A percentile compares a stretch with the other conserved stretches of the same genome.
phyloP scores from a whole-genome alignment of 2,113 vertebrate genomes.

The Rhombomys opimus region DNA sequence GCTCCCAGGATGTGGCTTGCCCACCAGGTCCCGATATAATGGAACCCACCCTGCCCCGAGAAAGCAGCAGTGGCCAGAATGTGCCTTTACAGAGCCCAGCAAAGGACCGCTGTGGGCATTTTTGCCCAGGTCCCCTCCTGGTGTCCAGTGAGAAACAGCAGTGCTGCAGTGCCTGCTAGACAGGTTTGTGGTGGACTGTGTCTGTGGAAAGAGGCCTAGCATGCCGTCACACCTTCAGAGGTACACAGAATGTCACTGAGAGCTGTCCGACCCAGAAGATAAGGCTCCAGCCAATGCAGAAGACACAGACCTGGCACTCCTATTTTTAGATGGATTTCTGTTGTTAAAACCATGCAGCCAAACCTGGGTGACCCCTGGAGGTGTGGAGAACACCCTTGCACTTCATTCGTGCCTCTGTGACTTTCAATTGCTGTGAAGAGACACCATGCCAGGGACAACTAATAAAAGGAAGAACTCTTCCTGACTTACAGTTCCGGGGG shows the following conservation, averaged over 20 bases:
- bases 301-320: not conserved
- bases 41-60: too few species aligned
- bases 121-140: not conserved
- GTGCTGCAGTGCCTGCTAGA: too few species aligned
- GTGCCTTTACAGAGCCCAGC: not conserved
- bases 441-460: not conserved
- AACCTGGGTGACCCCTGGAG: not conserved
- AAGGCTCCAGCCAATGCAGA: not conserved
- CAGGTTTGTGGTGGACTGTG: too few species aligned
- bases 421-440: not conserved
- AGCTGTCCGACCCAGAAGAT: not conserved
- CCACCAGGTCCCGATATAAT: not conserved
- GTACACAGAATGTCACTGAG: too few species aligned
- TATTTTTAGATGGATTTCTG: not conserved
- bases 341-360: not conserved
- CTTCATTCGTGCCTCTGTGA: not conserved
- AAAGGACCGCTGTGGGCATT: not conserved
- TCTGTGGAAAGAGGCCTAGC: not conserved
- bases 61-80: not conserved
- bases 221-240: not conserved
- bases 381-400: not conserved
- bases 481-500: not conserved
- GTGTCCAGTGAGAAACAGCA: too few species aligned
- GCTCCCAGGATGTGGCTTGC: too few species aligned
- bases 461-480: not conserved